These are phyloP conservation scores for Muntiacus reevesi DNA, from an alignment of 2,113 vertebrate genomes.

Conservation along the genomic window DNA sequence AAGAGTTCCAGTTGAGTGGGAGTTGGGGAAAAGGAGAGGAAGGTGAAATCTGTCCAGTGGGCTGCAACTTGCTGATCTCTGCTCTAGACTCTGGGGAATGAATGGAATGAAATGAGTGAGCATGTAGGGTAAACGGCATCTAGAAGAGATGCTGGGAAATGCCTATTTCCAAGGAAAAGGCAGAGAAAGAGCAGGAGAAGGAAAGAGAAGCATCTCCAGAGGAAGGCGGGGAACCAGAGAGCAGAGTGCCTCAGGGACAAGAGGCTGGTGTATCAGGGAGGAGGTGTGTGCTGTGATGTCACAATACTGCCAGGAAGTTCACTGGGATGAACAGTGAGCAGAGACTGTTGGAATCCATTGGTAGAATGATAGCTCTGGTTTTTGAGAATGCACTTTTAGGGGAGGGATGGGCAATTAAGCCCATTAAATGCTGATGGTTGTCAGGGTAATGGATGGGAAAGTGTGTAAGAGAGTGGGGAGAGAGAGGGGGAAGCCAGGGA, in stretches of 20 bases:
- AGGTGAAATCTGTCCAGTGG: not conserved
- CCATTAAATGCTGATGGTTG: not conserved
- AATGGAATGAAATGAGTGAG: not conserved
- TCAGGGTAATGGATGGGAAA: not conserved
- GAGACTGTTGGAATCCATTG: not conserved
- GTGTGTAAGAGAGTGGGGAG: too few species aligned
- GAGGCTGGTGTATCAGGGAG: not conserved
- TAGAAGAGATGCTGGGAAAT: not conserved
- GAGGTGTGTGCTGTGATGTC: too few species aligned
- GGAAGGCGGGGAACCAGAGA: not conserved
- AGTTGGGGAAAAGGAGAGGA: not conserved
- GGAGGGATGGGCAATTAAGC: not conserved
- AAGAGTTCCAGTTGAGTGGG: not conserved
- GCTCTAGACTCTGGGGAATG: not conserved
- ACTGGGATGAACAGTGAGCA: not conserved
- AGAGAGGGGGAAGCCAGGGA: not conserved
- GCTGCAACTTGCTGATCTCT: not conserved
- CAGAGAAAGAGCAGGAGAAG: not conserved
- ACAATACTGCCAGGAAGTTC: not conserved
- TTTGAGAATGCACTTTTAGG: not conserved
- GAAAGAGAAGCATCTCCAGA: not conserved
- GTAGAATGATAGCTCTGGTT: not conserved
- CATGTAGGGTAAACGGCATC: not conserved
- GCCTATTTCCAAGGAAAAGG: not conserved
- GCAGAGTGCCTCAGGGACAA: not conserved